phyloP scores from a whole-genome alignment of 2,888 invertebrate genomes.

The Dioctria linearis region DNA sequence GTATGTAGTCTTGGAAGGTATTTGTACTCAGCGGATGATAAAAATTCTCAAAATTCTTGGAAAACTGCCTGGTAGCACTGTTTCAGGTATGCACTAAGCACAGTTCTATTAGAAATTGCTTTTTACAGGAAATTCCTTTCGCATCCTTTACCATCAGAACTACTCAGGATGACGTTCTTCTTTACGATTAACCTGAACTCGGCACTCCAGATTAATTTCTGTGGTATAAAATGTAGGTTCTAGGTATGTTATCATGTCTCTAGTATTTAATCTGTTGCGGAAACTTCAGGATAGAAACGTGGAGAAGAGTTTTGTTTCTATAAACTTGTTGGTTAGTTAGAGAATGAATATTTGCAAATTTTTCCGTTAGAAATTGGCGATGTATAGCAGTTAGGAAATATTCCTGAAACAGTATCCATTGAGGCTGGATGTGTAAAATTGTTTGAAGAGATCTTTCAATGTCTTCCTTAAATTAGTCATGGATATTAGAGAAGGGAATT shows the following conservation, averaged over 20 bases:
- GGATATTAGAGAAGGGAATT: too few species aligned
- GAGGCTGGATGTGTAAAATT: too few species aligned
- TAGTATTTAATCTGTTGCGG: slow-evolving; percentile 1
- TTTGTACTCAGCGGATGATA: slow-evolving; percentile 22
- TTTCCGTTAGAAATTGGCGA: too few species aligned
- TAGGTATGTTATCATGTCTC: neutral
- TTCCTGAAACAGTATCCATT: too few species aligned
- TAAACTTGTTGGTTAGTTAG: too few species aligned
- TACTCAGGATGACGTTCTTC: neutral
- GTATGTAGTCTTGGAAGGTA: neutral
- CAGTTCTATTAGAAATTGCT: slow-evolving; percentile 15
- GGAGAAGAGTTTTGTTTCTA: too few species aligned
- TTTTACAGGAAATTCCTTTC: slow-evolving; percentile 27
- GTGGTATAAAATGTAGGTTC: neutral
- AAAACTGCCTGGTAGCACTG: neutral
- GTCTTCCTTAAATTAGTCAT: too few species aligned
- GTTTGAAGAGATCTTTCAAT: too few species aligned
- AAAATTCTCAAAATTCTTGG: neutral
- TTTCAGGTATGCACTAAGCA: neutral
- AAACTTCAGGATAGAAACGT: too few species aligned
- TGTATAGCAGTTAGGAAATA: too few species aligned
- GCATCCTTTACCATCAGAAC: neutral
- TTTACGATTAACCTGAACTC: neutral
- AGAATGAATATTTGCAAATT: too few species aligned
- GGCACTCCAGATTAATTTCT: slow-evolving; percentile 7